Conservation (phyloP, 2,888 invertebrate species). For the Drosophila antonietae region DNA sequence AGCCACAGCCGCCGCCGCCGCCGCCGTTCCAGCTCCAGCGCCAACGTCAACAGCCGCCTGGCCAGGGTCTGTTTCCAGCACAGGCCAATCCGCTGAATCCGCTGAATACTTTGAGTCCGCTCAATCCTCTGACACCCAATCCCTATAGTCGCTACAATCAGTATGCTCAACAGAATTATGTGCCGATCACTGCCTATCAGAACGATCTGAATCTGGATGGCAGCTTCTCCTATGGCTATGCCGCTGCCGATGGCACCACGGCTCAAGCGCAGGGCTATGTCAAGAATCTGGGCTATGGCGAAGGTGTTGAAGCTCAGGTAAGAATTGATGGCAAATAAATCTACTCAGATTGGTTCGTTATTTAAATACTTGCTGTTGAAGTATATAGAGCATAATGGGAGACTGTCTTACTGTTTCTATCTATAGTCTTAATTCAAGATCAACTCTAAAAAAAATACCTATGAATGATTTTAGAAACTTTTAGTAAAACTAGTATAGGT, state of each 20-base stretch:
- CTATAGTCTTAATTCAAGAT: no score
- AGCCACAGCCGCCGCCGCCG: slow-evolving; percentile 63
- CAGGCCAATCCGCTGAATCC: slow-evolving; percentile 52
- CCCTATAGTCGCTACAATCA: slow-evolving; percentile 81
- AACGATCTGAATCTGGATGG: slow-evolving; percentile 84
- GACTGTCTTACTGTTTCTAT: no score
- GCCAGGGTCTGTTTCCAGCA: slow-evolving; percentile 62
- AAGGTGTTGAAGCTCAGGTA: slow-evolving; percentile 87
- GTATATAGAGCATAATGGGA: no score
- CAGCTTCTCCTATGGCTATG: slow-evolving; percentile 87
- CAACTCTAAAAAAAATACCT: no score
- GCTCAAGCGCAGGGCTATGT: slow-evolving; percentile 91
- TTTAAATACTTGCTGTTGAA: no score
- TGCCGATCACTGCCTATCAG: slow-evolving; percentile 84
- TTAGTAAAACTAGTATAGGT: no score
- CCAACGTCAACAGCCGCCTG: slow-evolving; percentile 53
- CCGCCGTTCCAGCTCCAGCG: slow-evolving; percentile 56
- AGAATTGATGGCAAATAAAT: neutral
- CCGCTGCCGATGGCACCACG: slow-evolving; percentile 91
- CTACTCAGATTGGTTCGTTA: no score
- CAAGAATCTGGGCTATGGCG: slow-evolving; percentile 89
- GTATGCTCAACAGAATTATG: slow-evolving; percentile 73
- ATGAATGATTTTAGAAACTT: neutral
- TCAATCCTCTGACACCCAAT: slow-evolving; percentile 45
- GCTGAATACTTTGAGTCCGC: slow-evolving; percentile 40